These are phyloP conservation scores for Camelus dromedarius DNA, from an alignment of 2,113 vertebrate genomes.

Conservation along the genomic window DNA sequence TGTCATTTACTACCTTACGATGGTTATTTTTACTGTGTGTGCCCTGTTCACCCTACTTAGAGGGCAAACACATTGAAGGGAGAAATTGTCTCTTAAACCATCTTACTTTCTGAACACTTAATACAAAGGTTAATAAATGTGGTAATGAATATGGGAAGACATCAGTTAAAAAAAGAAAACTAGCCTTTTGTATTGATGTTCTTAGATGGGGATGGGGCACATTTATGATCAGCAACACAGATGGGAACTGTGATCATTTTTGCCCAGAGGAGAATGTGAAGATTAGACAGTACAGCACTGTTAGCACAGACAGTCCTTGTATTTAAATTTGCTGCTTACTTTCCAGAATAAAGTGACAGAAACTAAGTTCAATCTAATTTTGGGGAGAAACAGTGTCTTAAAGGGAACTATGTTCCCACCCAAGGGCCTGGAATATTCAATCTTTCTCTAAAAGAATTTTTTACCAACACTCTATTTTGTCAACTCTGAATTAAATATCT, in stretches of 20 bases:
- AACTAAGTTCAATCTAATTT: background rate
- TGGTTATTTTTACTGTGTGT: background rate
- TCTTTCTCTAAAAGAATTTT: background rate
- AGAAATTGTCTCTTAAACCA: background rate
- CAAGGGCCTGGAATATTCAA: background rate
- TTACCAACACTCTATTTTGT: background rate
- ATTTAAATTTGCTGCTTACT: background rate
- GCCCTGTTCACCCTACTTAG: background rate
- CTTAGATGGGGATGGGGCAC: background rate
- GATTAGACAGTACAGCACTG: fast-evolving
- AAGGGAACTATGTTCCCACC: background rate
- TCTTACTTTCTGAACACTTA: background rate
- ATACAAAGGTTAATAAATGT: background rate
- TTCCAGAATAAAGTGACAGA: background rate
- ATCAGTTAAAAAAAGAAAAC: background rate
- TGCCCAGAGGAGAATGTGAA: background rate
- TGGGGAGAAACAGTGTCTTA: background rate
- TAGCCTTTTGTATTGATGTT: background rate
- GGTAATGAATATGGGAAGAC: background rate
- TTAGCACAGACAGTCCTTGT: fast-evolving
- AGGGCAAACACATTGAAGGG: background rate
- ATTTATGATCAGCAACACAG: background rate
- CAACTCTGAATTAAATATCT: background rate
- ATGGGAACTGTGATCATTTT: background rate
- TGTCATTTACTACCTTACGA: background rate